These are phyloP conservation scores for Gambusia holbrooki DNA, from an alignment of 2,113 vertebrate genomes.

Conservation along the genomic window DNA sequence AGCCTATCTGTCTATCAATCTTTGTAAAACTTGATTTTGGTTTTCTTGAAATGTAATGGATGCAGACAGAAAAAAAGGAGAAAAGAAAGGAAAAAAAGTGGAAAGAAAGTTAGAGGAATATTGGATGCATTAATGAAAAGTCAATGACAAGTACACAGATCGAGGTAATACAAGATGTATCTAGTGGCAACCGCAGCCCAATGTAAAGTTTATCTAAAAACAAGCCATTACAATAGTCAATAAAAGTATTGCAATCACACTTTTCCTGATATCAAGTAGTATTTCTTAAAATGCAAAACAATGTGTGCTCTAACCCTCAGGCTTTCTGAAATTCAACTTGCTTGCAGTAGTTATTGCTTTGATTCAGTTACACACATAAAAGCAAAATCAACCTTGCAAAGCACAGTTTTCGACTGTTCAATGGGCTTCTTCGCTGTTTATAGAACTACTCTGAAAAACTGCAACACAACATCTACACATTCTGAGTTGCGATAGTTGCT, in stretches of 20 bases:
- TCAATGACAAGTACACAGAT: no score
- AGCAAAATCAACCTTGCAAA: not conserved
- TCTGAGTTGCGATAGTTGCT: slow-evolving; percentile 13
- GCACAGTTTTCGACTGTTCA: slow-evolving; percentile 9
- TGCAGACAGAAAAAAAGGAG: no score
- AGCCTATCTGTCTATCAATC: no score
- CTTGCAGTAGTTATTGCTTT: slow-evolving; percentile 9
- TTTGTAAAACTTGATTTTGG: no score
- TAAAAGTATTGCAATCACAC: not conserved
- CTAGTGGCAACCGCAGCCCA: no score
- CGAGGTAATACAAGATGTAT: no score
- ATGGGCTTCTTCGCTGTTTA: slow-evolving; percentile 24
- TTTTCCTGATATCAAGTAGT: not conserved
- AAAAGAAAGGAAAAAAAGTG: no score
- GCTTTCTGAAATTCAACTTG: not conserved
- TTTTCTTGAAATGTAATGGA: no score
- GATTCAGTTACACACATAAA: slow-evolving; percentile 8
- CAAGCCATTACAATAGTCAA: not conserved
- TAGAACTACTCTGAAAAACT: slow-evolving; percentile 5
- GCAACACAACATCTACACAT: not conserved
- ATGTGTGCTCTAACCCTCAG: slow-evolving; percentile 1
- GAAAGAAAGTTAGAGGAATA: no score
- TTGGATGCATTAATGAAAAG: no score
- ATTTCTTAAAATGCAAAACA: not conserved
- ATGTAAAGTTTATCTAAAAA: no score